These are phyloP conservation scores for Melierax canorus DNA, from an alignment of 2,113 vertebrate genomes.

Conservation along the genomic window DNA sequence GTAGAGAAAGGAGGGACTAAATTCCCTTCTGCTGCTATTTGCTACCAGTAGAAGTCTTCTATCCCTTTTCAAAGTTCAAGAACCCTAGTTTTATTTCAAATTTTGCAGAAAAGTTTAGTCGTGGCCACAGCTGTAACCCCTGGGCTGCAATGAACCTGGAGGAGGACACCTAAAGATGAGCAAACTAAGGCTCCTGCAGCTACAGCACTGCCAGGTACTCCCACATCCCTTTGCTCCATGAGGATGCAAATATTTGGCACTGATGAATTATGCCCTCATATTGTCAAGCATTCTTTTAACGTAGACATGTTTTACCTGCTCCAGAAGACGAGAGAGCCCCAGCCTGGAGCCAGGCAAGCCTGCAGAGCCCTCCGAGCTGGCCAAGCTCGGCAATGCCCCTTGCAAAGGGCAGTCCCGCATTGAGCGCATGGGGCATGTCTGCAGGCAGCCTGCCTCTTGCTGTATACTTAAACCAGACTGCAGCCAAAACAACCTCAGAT, in stretches of 20 bases:
- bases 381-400: not conserved
- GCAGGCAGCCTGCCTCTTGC: not conserved
- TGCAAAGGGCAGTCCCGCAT: not conserved
- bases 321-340: not conserved
- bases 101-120: not conserved
- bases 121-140: not conserved
- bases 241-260: not conserved
- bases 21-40: not conserved
- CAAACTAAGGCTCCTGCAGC: not conserved
- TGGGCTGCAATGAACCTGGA: not conserved
- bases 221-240: fast-evolving
- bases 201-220: not conserved
- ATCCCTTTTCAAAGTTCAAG: not conserved
- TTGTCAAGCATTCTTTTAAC: not conserved
- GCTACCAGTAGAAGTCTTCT: not conserved
- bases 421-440: fast-evolving
- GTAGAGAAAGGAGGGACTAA: not conserved
- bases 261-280: not conserved
- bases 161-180: not conserved
- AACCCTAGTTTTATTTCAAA: not conserved
- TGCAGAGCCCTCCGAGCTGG: not conserved
- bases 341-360: fast-evolving
- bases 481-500: not conserved
- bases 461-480: not conserved
- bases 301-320: not conserved